Evolutionary conservation across 1,140 invertebrate genomes (phyloP), one percentile per base, ranked within the genome.

Genomic region (Pseudomyrmex gracilis): DNA sequence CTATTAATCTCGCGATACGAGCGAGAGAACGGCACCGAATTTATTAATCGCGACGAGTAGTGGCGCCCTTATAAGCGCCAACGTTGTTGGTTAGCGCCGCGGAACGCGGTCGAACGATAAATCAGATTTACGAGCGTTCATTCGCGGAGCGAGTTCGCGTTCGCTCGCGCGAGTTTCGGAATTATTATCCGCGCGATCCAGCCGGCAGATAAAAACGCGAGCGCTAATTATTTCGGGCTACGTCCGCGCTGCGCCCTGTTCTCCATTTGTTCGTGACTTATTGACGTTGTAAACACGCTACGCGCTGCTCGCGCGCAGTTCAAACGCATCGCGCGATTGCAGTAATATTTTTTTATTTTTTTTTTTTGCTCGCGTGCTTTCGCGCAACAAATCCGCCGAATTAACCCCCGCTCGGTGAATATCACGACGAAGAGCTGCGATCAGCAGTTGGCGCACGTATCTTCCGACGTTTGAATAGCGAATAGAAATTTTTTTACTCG

Each of bases 401-500:
- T 77, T 77, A 77, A 67, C 49, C 55, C 55, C 34, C 9, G 49
- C 74, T 20, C 47, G 17, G 20, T 17, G 49, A 77, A 77, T 77
- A 77, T 77, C 60, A 9, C 17, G 55, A 73, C 15, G 43, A 22
- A 17, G 20, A 49, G 20, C 20, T 20, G 63, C 34, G 74, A 77
- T 77, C 74, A 77, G 51, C 74, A 77, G 61, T 77, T 77, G 74
- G 63, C 34, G 49, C 74, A 77, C 63, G 74, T 77, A 77, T 49
- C 45, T 77, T 63, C 43, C 20, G 57, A 24, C 63, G 61, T 77
- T 77, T 77, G 49, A 77, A 77, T 77, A 77, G 61, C 24, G 60
- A 77, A 77, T 17, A 13, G 73, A 20, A 51, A 66, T 66, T 34
- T 34, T 67, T 77, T 67, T 77, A 64, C 47, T 45, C 55, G 34